Evolutionary conservation across 1,140 invertebrate species (phyloP).

Genomic region (Arion vulgaris): DNA sequence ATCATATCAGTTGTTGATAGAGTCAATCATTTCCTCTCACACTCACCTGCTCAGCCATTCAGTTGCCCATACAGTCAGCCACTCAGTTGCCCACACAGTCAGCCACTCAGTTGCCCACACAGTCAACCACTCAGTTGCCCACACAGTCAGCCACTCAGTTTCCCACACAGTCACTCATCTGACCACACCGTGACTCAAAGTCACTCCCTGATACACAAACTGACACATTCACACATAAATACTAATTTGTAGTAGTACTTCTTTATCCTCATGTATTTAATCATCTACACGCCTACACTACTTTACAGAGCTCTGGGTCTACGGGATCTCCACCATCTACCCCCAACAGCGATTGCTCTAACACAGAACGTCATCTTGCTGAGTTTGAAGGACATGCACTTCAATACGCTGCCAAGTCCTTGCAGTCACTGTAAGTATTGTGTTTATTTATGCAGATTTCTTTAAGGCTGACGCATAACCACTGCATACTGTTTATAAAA

Average conservation of each 20-base stretch:
- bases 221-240: too few relatives aligned
- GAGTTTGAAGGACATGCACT: constrained; percentile 69
- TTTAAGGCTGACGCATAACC: too few relatives aligned
- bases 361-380: constrained; percentile 63
- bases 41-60: neutral
- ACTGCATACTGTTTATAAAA: too few relatives aligned
- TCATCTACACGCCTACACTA: too few relatives aligned
- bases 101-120: neutral
- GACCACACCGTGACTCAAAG: neutral
- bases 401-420: constrained; percentile 67
- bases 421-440: constrained; percentile 66
- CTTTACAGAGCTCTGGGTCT: constrained; percentile 56
- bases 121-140: neutral
- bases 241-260: too few relatives aligned
- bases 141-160: neutral
- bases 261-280: too few relatives aligned
- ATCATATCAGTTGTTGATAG: too few relatives aligned
- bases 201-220: neutral
- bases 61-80: neutral
- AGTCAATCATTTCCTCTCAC: neutral
- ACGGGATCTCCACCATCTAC: constrained; percentile 57
- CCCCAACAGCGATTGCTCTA: constrained; percentile 59
- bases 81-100: neutral
- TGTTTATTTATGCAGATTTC: neutral
- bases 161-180: neutral